These are phyloP conservation scores for Nipponia nippon DNA, from an alignment of 2,113 vertebrate genomes.

Conservation along the genomic window DNA sequence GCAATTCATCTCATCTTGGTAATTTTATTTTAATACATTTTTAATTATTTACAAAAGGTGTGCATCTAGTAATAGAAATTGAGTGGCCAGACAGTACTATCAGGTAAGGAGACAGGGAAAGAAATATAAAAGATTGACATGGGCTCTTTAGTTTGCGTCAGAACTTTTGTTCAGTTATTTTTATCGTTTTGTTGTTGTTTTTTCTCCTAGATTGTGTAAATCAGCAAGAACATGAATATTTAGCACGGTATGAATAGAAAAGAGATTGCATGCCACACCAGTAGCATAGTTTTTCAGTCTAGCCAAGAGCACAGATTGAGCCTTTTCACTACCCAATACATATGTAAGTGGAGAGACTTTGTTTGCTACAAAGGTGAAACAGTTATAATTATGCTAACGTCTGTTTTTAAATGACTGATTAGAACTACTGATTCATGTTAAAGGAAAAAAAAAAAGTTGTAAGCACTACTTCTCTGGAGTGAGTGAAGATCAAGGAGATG, in stretches of 20 bases:
- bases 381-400: not conserved
- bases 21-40: not conserved
- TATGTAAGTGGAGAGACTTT: not conserved
- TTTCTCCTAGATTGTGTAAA: not conserved
- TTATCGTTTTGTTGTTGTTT: not conserved
- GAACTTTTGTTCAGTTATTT: not conserved
- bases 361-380: not conserved
- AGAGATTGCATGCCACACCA: not conserved
- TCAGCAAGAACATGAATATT: not conserved
- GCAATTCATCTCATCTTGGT: not conserved
- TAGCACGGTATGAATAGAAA: not conserved
- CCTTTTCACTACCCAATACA: not conserved
- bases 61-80: not conserved
- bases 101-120: not conserved
- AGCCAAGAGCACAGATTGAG: not conserved
- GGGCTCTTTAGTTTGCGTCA: not conserved
- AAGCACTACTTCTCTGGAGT: not conserved
- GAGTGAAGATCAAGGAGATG: not conserved
- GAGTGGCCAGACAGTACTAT: not conserved
- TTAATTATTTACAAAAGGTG: not conserved
- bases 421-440: not conserved
- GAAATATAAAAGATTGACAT: not conserved
- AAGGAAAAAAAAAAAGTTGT: not conserved
- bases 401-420: not conserved
- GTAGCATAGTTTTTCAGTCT: not conserved